Evolutionary conservation across 2,113 vertebrate genomes (phyloP), one percentile per base, ranked within the genome.

Genomic region (Pseudorhombus dupliciocellatus): DNA sequence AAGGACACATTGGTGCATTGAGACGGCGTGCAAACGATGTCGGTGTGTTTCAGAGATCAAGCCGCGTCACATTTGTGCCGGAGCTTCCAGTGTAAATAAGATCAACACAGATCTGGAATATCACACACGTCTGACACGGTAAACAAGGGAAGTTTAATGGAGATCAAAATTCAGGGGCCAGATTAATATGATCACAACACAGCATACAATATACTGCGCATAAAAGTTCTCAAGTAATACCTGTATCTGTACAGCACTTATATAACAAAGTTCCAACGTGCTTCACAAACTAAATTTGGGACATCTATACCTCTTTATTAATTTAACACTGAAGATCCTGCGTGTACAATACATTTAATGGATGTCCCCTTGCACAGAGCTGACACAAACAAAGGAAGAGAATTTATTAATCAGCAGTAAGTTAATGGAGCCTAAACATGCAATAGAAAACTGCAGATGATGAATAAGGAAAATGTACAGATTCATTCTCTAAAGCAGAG

Each of bases 1-100:
- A 89, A 26, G 86, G 58, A 90, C 24, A 90, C 72, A 62, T 8
- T 86, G 74, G 66, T 53, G 79, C 83, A 90, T 73, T 71, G 67
- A 66, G 40, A 72, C 74, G 14, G 46, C 62, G 56, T 42, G 63
- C 56, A 65, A 37, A 59, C 21, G 12, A 73, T 30, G 30, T 52
- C 21, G n/a, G 3, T 18, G 0, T 25, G 59, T 58, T 67, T 66
- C 2, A 25, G 46, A 25, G 40, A 75, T 46, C 30, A 50, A 44
- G 7, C 25, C 31, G 46, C 53, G 31, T 37, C 40, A 6, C 42
- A 18, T 11, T 7, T 21, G 12, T n/a, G n/a, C n/a, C n/a, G n/a
- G n/a, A n/a, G n/a, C n/a, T 4, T 44, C 15, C 24, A 4, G 12
- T 9, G 34, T 25, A 14, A n/a, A 63, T 37, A 4, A 16, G 34